Percentiles rank a stretch among this genome's conserved stretches.
Conservation (phyloP, 1,140 invertebrate species). For the Eriosoma lanigerum region DNA sequence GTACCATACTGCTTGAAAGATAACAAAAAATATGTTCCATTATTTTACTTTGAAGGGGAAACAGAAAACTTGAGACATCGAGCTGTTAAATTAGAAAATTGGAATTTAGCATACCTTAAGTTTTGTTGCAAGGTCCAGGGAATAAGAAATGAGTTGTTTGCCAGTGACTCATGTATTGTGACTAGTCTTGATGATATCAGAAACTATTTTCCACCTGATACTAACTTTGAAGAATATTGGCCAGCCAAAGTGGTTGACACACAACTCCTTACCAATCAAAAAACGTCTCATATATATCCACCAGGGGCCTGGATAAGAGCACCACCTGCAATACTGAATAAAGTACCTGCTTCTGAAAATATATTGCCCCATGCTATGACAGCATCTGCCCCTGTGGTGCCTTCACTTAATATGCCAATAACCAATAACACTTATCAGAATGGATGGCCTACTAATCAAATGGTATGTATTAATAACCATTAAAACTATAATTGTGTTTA, state of each 20-base stretch:
- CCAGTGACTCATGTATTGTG: conserved; percentile 83
- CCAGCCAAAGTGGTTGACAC: conserved; percentile 80
- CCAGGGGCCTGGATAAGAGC: conserved; percentile 53
- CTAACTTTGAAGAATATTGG: conserved; percentile 88
- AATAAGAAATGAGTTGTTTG: conserved; percentile 86
- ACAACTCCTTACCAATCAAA: conserved; percentile 66
- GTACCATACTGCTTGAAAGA: conserved; percentile 88
- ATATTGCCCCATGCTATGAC: conserved; percentile 9
- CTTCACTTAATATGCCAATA: not conserved
- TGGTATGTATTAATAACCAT: conserved; percentile 20
- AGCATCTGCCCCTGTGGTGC: not conserved
- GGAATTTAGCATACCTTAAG: conserved; percentile 89
- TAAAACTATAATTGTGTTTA: too few species aligned
- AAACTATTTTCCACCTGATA: conserved; percentile 84
- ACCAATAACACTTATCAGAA: conserved; percentile 14
- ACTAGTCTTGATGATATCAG: conserved; percentile 87
- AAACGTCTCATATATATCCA: conserved; percentile 32
- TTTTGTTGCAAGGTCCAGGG: conserved; percentile 93
- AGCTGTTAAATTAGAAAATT: conserved; percentile 80
- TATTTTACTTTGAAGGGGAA: conserved; percentile 93
- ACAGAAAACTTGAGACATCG: conserved; percentile 85
- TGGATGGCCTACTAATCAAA: conserved; percentile 31
- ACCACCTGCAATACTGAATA: conserved; percentile 52
- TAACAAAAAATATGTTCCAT: conserved; percentile 81
- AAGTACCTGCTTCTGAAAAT: conserved; percentile 35